Percentiles rank a stretch among this genome's conserved stretches.
Conservation (phyloP, 2,888 invertebrate species). For the Lypha dubia region DNA sequence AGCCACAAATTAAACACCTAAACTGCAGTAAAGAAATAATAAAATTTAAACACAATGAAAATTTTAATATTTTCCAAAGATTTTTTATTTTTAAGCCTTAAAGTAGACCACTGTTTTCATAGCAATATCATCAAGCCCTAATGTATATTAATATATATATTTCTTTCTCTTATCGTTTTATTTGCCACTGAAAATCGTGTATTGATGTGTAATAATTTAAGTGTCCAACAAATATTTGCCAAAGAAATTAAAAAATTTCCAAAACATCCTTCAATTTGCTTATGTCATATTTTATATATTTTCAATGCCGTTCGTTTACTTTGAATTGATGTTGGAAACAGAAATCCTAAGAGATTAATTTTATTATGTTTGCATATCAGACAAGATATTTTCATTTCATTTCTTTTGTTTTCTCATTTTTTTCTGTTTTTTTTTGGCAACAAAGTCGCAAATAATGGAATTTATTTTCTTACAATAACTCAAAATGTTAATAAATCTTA, state of each 20-base stretch:
- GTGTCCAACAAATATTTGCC: constrained; percentile 69
- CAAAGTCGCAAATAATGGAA: constrained; percentile 64
- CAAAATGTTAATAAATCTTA: constrained; percentile 61
- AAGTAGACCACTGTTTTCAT: not conserved
- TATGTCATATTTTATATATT: constrained; percentile 54
- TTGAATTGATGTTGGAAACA: constrained; percentile 32
- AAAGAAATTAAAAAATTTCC: constrained; percentile 54
- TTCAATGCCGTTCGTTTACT: constrained; percentile 54
- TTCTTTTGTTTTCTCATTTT: constrained; percentile 23
- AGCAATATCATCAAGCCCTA: not conserved
- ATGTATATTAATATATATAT: constrained; percentile 18
- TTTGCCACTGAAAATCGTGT: constrained; percentile 6
- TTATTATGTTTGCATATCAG: constrained; percentile 61
- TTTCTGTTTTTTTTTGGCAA: constrained; percentile 36
- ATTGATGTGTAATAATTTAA: constrained; percentile 70
- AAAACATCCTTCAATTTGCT: constrained; percentile 22
- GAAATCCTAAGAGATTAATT: constrained; percentile 71
- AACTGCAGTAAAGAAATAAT: constrained; percentile 6
- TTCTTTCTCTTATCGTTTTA: not conserved
- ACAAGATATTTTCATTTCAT: constrained; percentile 24
- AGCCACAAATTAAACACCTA: constrained; percentile 54
- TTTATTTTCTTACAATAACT: constrained; percentile 70
- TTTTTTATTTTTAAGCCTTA: not conserved
- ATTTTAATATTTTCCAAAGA: not conserved
- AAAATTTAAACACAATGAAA: not conserved